phyloP scores from a whole-genome alignment of 2,797 vertebrate species.

The Sciaenops ocellatus region DNA sequence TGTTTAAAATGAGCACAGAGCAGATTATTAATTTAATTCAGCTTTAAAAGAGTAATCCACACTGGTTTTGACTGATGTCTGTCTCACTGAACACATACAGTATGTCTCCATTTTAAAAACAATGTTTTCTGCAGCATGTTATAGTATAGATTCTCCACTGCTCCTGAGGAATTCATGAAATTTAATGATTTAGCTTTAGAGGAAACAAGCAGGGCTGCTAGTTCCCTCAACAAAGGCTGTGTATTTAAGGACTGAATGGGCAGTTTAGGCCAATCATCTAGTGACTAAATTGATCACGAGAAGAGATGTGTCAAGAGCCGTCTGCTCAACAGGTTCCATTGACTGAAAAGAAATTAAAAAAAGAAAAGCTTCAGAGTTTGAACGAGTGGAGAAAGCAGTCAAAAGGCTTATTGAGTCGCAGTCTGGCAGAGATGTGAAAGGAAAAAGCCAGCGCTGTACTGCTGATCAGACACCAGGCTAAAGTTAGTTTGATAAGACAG shows the following conservation, averaged over 20 bases:
- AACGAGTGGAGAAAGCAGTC: not conserved
- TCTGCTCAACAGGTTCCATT: slow-evolving; percentile 31
- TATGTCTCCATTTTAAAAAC: not conserved
- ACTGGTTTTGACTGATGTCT: not conserved
- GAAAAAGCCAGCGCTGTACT: not conserved
- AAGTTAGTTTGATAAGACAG: not conserved
- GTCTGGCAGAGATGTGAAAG: slow-evolving; percentile 15
- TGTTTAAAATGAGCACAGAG: not conserved
- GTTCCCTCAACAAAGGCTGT: not conserved
- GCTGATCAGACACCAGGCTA: not conserved
- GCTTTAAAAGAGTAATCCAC: slow-evolving; percentile 9
- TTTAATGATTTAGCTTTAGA: not conserved
- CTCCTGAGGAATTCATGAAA: not conserved
- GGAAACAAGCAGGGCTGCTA: not conserved
- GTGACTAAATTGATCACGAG: slow-evolving; percentile 6
- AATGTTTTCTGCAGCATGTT: not conserved
- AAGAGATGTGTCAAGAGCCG: not conserved
- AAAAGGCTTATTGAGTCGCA: slow-evolving; percentile 10
- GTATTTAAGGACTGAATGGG: not conserved
- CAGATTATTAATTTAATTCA: not conserved
- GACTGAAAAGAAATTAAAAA: not conserved
- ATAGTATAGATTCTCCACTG: not conserved
- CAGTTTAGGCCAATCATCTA: not conserved
- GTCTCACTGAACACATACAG: not conserved
- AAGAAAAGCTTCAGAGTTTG: slow-evolving; percentile 4